phyloP scores from a whole-genome alignment of 2,113 vertebrate genomes.

The Colistium nudipinnis region DNA sequence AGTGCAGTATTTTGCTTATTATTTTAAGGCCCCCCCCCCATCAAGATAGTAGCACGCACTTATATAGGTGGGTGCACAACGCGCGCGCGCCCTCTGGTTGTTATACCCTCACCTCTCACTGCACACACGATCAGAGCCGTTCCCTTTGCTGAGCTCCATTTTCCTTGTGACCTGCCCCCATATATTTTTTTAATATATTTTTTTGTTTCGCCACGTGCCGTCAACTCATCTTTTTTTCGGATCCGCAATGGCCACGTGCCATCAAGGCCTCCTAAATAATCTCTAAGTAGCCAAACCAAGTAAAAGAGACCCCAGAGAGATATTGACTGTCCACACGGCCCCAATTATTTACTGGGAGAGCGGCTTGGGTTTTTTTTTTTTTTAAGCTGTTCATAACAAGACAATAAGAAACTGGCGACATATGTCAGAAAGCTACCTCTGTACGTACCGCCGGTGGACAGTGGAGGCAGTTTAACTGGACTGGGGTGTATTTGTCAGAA shows the following conservation, averaged over 20 bases:
- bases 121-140: not conserved
- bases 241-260: conserved; percentile 4
- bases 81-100: not conserved
- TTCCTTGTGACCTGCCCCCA: not conserved
- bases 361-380: not conserved
- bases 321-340: not conserved
- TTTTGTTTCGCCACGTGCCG: too few relatives aligned
- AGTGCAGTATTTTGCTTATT: not conserved
- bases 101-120: not conserved
- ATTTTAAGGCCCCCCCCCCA: not conserved
- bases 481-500: conserved; percentile 26
- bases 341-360: not conserved
- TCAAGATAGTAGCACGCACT: not conserved
- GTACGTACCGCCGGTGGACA: conserved; percentile 2
- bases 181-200: too few relatives aligned
- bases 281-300: too few relatives aligned
- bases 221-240: too few relatives aligned
- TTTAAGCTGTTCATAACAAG: conserved; percentile 11
- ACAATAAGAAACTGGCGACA: not conserved
- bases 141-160: not conserved
- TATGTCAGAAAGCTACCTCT: not conserved
- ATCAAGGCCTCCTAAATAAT: not conserved
- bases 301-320: too few relatives aligned
- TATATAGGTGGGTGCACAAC: not conserved
- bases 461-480: conserved; percentile 21